Evolutionary conservation across 2,113 vertebrate species (phyloP), one percentile per base, ranked within the genome.

Genomic region (Rhagologus leucostigma): DNA sequence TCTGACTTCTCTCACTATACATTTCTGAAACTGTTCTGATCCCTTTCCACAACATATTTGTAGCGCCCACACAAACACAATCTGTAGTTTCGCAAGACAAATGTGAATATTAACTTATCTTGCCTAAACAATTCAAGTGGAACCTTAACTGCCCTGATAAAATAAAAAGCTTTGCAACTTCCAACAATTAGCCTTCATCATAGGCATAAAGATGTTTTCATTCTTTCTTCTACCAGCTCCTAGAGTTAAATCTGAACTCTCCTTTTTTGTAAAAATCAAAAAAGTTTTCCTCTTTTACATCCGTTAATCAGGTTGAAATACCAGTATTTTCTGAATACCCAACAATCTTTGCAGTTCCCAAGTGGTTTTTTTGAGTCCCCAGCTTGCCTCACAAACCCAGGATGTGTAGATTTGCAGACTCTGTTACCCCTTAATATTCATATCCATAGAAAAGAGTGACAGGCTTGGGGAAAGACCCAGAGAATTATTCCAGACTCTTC

Each of bases 391-490:
- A 46, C 20, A 75, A 90, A 33, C 33, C 84, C 47, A 74, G 59
- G 26, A 64, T 0, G 0, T 52, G 33, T 53, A 57, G 49, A 67
- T 87, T 95, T 87, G 39, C 33, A 23, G 60, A 74, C 52, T 78
- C 47, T 89, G 52, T 89, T 92, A 71, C 0, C 19, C 52, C 39
- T 93, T 89, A 91, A 95, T 90, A 95, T 91, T 91, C 59, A 88
- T 63, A 76, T 41, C 64, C 41, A 46, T 18, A 77, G 92, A 69
- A 90, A 90, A 95, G 64, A 87, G 32, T 95, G 96, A 96, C 86
- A 96, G 85, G 77, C 49, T 71, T 87, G 60, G 93, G 94, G 91
- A 93, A 95, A 95, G 80, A 90, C 77, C 89, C 84, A 92, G 84
- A 92, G 84, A 94, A 95, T 78, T 92, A 93, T 83, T 94, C 68